Evolutionary conservation across 2,888 invertebrate genomes (phyloP), one percentile per base, ranked within the genome.

Genomic region (Acleris holmiana): DNA sequence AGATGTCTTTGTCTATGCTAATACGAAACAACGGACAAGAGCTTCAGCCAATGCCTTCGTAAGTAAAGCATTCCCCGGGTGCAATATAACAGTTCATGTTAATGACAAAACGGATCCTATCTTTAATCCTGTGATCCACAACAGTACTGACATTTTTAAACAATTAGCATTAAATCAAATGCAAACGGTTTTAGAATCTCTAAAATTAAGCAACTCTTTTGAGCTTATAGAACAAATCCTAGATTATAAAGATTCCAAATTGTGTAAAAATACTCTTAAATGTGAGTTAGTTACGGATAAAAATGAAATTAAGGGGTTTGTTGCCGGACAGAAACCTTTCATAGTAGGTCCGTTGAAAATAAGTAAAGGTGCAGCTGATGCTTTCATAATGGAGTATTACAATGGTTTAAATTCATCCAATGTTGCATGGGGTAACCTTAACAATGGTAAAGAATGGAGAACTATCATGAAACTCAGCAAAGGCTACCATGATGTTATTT

Each of bases 321-420:
- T 66, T 15, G 63, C 72, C 7, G 86, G 85, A 0, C 68, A 71
- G 0, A 89, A 88, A 69, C 89, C 91, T 0, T 77, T 78, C 61
- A 44, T 90, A 4, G 71, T 70, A 15, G 91, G 91, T 0, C 90
- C 90, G 0, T 71, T 92, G n/a, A 88, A 89, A 73, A 78, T 88
- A 4, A 76, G 83, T 5, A 90, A 90, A 59, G 84, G 84, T 0
- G 88, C 78, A 0, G 76, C 87, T 0, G 91, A 92, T 72, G 84
- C 88, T 0, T 91, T 92, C 69, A 71, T 87, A 5, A 91, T 91
- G 91, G 82, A 87, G 54, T 85, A 86, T 67, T 91, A 89, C 70
- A 81, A 89, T 74, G 91, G 88, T 0, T 80, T 89, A n/a, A 69
- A 82, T 0, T 29, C 65, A 0, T 62, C 76, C 0, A 66, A 85